A percentile compares a stretch with the other conserved stretches of the same genome.
These are phyloP conservation scores for Trichopoda pennipes DNA, from an alignment of 2,888 invertebrate species.

Conservation along the genomic window DNA sequence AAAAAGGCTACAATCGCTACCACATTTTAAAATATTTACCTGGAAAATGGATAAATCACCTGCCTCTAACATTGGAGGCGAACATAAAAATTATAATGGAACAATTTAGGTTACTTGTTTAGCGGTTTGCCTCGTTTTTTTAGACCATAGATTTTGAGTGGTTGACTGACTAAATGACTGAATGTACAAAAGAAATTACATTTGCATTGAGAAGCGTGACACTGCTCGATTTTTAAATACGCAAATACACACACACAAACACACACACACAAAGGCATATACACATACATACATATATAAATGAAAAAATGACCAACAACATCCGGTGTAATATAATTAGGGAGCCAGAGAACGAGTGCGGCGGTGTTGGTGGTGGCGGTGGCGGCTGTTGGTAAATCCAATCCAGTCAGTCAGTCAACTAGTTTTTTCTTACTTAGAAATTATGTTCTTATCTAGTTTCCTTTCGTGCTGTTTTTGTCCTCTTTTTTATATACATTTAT, in stretches of 20 bases:
- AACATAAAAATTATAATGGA: conserved; percentile 47
- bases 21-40: conserved; percentile 10
- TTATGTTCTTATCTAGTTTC: conserved; percentile 81
- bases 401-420: conserved; percentile 50
- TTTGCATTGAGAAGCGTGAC: conserved; percentile 68
- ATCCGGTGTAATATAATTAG: conserved; percentile 67
- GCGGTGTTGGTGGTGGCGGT: conserved; percentile 67
- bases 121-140: conserved; percentile 6
- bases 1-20: conserved; percentile 6
- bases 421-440: conserved; percentile 66
- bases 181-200: conserved; percentile 45
- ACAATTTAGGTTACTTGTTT: conserved; percentile 63
- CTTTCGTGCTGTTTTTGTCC: conserved; percentile 81
- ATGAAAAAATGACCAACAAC: conserved; percentile 67
- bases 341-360: conserved; percentile 36
- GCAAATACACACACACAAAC: conserved; percentile 18
- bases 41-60: conserved; percentile 62
- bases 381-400: conserved; percentile 71
- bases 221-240: conserved; percentile 48
- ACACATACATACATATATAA: conserved; percentile 29
- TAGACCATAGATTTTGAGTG: conserved; percentile 24
- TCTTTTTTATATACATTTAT: no score
- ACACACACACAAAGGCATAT: conserved; percentile 27
- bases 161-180: conserved; percentile 40
- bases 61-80: conserved; percentile 59